phyloP scores from a whole-genome alignment of 2,888 invertebrate species.

The Drosophila emarginata region DNA sequence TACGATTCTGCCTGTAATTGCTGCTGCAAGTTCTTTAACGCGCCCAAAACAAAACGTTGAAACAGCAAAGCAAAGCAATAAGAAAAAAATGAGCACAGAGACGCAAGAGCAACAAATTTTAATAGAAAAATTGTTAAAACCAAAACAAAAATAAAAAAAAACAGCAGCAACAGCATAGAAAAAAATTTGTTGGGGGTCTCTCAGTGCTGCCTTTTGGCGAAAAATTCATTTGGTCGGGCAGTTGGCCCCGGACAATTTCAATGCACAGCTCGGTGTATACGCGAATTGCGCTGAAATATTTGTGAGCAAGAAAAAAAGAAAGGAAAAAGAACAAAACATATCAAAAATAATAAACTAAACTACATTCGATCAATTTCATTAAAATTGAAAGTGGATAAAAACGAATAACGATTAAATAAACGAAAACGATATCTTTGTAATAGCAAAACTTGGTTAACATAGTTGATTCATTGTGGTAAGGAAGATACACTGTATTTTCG shows the following conservation, averaged over 20 bases:
- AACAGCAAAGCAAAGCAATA: constrained; percentile 29
- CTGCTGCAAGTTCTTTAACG: constrained; percentile 47
- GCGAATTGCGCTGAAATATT: constrained; percentile 47
- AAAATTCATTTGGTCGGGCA: constrained; percentile 58
- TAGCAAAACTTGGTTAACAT: background rate
- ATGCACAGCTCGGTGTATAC: constrained; percentile 65
- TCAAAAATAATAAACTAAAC: constrained; percentile 3
- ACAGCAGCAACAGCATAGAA: constrained; percentile 38
- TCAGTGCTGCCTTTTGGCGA: constrained; percentile 40
- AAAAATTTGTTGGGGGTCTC: constrained; percentile 48
- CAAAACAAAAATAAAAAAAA: constrained; percentile 15
- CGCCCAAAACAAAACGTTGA: constrained; percentile 14
- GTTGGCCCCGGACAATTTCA: constrained; percentile 74
- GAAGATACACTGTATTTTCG: constrained; percentile 8
- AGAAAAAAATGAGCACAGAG: constrained; percentile 23
- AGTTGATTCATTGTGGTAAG: constrained; percentile 51
- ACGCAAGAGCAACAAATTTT: constrained; percentile 51
- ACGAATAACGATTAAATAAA: constrained; percentile 43
- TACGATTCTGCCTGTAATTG: constrained; percentile 47
- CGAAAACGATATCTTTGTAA: constrained; percentile 25
- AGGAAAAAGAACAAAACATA: background rate
- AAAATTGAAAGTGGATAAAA: constrained; percentile 38
- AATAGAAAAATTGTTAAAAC: constrained; percentile 55
- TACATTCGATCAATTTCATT: constrained; percentile 50
- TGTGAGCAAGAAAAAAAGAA: constrained; percentile 4